These are phyloP conservation scores for Callionymus lyra DNA, from an alignment of 2,113 vertebrate species.

Conservation along the genomic window DNA sequence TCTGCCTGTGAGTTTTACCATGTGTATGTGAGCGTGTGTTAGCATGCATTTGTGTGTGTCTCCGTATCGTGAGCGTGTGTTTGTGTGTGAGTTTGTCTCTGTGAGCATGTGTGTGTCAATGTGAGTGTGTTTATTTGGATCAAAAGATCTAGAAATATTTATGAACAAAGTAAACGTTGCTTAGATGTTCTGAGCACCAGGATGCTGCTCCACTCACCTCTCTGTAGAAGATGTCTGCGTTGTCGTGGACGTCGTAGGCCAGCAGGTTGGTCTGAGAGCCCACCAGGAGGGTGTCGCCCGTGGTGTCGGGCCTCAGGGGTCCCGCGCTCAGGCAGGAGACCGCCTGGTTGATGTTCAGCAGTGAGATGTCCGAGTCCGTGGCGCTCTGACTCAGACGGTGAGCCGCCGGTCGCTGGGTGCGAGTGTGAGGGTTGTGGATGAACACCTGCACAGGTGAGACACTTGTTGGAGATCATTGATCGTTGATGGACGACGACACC, in stretches of 20 bases:
- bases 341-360: conserved; percentile 92
- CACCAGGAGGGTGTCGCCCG: conserved; percentile 79
- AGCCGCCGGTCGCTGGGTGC: conserved; percentile 64
- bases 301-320: conserved; percentile 69
- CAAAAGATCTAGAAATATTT: too few relatives aligned
- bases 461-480: not conserved
- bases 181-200: not conserved
- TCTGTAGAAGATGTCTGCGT: conserved; percentile 91
- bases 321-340: conserved; percentile 86
- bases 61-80: too few relatives aligned
- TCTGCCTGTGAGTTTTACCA: too few relatives aligned
- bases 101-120: too few relatives aligned
- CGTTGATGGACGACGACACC: too few relatives aligned
- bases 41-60: too few relatives aligned
- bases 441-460: conserved; percentile 75
- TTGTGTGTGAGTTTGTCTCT: too few relatives aligned
- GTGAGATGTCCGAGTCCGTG: conserved; percentile 83
- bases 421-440: conserved; percentile 89
- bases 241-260: conserved; percentile 91
- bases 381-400: conserved; percentile 76
- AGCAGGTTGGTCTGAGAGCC: conserved; percentile 90
- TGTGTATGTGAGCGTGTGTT: too few relatives aligned
- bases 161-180: not conserved
- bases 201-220: conserved; percentile 64
- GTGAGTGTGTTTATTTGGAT: too few relatives aligned